phyloP scores from a whole-genome alignment of 2,113 vertebrate species.

The Sinocyclocheilus grahami region DNA sequence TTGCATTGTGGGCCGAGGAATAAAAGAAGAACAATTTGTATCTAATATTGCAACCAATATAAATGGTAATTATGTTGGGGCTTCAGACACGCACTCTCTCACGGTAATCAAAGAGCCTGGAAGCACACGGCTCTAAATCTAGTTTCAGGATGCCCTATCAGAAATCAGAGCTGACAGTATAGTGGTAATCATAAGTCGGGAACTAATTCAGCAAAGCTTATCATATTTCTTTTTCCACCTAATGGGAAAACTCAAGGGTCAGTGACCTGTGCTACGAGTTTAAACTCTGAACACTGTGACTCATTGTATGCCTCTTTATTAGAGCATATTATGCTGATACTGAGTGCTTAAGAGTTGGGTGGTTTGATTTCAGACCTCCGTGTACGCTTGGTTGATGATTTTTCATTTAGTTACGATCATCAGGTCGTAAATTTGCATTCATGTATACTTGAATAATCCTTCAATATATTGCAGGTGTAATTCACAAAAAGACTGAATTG shows the following conservation, averaged over 20 bases:
- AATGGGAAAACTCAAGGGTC: slow-evolving; percentile 33
- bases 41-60: slow-evolving; percentile 56
- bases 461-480: neutral
- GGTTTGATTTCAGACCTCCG: slow-evolving; percentile 3
- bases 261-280: slow-evolving; percentile 28
- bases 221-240: slow-evolving; percentile 15
- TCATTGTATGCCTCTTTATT: neutral
- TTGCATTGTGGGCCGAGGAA: slow-evolving; percentile 29
- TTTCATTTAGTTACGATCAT: neutral
- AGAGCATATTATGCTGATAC: neutral
- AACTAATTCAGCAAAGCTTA: slow-evolving; percentile 13
- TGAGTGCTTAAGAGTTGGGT: neutral
- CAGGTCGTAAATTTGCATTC: neutral
- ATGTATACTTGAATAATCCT: neutral
- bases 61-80: slow-evolving; percentile 62
- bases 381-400: neutral
- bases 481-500: neutral
- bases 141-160: slow-evolving; percentile 18
- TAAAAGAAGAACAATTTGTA: slow-evolving; percentile 38
- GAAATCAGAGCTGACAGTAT: slow-evolving; percentile 17
- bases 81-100: neutral
- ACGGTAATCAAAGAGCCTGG: slow-evolving; percentile 37
- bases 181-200: neutral
- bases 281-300: neutral
- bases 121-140: neutral